Evolutionary conservation across 53 echinoderm and acorn worm genomes (phyloP).

Genomic region (Stichopus horrens): DNA sequence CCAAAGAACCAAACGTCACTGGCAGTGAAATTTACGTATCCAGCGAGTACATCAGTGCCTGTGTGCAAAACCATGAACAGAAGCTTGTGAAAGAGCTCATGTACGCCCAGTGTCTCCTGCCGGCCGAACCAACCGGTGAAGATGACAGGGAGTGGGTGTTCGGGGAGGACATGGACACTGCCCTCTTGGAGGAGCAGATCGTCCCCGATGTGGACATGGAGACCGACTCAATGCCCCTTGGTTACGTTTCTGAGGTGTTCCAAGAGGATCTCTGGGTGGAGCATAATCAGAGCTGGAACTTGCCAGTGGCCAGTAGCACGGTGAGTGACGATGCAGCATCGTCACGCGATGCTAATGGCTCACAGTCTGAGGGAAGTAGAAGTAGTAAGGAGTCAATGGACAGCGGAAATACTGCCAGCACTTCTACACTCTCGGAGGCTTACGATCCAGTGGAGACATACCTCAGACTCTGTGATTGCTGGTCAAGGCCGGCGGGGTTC

Average conservation of each 20-base stretch:
- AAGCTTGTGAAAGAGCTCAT: slow-evolving; percentile 28
- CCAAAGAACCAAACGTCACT: slow-evolving; percentile 13
- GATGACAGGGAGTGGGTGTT: slow-evolving; percentile 37
- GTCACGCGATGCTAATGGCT: background rate
- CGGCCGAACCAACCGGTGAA: background rate
- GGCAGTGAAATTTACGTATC: slow-evolving; percentile 42
- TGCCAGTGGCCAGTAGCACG: slow-evolving; percentile 13
- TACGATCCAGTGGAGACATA: slow-evolving; percentile 91
- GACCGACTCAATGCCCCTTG: background rate
- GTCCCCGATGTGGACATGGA: slow-evolving; percentile 46
- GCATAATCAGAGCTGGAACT: slow-evolving; percentile 36
- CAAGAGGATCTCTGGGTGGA: slow-evolving; percentile 42
- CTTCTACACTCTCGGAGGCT: slow-evolving; percentile 2
- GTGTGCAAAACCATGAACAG: slow-evolving; percentile 31
- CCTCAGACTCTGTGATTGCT: slow-evolving; percentile 77
- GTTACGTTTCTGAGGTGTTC: slow-evolving; percentile 16
- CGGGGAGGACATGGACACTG: slow-evolving; percentile 27
- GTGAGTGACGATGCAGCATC: background rate
- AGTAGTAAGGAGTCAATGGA: background rate
- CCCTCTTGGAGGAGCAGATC: slow-evolving; percentile 39
- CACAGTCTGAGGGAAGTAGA: background rate
- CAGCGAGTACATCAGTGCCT: slow-evolving; percentile 24
- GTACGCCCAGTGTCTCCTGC: slow-evolving; percentile 13
- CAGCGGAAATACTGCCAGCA: background rate
- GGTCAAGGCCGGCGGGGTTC: slow-evolving; percentile 52